phyloP scores from a whole-genome alignment of 1,140 invertebrate species.

The Anastrepha obliqua region DNA sequence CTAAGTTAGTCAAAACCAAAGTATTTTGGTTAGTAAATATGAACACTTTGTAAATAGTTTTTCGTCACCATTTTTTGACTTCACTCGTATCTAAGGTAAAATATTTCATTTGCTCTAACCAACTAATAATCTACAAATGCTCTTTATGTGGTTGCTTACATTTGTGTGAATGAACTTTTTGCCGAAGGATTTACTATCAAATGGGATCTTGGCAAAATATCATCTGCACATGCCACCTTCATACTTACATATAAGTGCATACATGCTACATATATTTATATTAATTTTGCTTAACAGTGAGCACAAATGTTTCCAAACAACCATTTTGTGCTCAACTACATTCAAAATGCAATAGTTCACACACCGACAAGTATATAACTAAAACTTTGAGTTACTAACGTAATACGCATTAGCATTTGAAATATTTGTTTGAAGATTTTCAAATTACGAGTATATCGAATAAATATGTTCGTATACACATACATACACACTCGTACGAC shows the following conservation, averaged over 20 bases:
- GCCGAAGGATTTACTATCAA: not conserved
- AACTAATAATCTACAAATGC: not conserved
- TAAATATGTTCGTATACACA: not conserved
- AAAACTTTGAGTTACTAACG: not conserved
- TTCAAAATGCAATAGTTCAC: no score
- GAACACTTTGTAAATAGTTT: no score
- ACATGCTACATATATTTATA: no score
- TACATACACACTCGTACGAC: no score
- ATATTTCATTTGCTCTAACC: not conserved
- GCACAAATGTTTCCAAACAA: not conserved
- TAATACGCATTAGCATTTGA: slow-evolving; percentile 2
- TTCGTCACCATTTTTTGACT: no score
- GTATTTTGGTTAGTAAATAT: no score
- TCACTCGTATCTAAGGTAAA: no score
- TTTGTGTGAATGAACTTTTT: not conserved
- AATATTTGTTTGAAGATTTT: slow-evolving; percentile 43
- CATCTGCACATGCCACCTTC: not conserved
- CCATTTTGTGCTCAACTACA: not conserved
- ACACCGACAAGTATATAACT: not conserved
- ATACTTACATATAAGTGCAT: not conserved
- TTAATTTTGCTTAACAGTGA: no score
- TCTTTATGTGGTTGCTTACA: not conserved
- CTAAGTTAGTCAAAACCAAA: no score
- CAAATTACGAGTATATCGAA: slow-evolving; percentile 8
- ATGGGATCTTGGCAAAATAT: not conserved